Conservation (phyloP, 1,140 invertebrate species). For the Formica selysi region DNA sequence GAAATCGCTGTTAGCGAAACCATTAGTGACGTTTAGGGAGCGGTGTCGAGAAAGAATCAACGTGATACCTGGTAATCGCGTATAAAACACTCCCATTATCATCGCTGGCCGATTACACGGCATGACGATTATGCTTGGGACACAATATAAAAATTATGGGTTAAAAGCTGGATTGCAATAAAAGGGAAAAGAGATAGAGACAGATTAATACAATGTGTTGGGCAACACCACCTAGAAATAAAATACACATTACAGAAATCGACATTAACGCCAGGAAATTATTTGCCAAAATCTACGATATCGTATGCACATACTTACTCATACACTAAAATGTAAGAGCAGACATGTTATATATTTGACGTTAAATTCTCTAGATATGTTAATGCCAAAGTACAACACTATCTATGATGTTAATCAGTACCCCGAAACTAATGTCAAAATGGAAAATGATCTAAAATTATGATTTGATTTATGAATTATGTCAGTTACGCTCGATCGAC, state of each 20-base stretch:
- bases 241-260: conserved; percentile 77
- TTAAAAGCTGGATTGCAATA: conserved; percentile 71
- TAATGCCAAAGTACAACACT: conserved; percentile 18
- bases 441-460: conserved; percentile 41
- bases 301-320: conserved; percentile 54
- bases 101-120: conserved; percentile 64
- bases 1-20: conserved; percentile 75
- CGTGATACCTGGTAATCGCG: conserved; percentile 86
- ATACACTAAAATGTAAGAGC: conserved; percentile 30
- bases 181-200: conserved; percentile 40
- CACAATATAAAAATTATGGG: conserved; percentile 37
- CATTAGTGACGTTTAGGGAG: conserved; percentile 76
- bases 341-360: conserved; percentile 5
- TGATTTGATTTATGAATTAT: conserved; percentile 50
- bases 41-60: conserved; percentile 84
- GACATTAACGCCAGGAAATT: conserved; percentile 19
- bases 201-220: conserved; percentile 68
- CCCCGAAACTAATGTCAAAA: conserved; percentile 6
- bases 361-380: conserved; percentile 2
- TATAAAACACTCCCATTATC: conserved; percentile 85
- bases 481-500: conserved; percentile 30
- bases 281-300: conserved; percentile 33
- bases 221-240: conserved; percentile 79
- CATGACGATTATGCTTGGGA: background rate
- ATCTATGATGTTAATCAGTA: conserved; percentile 34